A percentile compares a stretch with the other conserved stretches of the same genome.
Evolutionary conservation across 1,140 invertebrate genomes (phyloP).

Genomic region (Drosophila navojoa): DNA sequence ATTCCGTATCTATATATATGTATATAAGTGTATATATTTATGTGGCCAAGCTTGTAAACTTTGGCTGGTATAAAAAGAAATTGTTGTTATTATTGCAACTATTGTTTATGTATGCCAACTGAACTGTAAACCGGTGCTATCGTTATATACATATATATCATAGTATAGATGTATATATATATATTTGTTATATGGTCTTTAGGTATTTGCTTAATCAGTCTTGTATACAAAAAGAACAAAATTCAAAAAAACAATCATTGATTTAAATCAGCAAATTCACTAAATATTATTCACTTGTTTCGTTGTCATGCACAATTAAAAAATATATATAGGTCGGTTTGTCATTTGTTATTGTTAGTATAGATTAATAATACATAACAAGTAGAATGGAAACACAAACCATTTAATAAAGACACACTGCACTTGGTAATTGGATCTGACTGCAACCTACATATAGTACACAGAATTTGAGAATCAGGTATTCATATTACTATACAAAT

Average conservation of each 20-base stretch:
- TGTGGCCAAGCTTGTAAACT: slow-evolving; percentile 52
- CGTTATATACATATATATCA: neutral
- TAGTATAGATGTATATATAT: too few relatives aligned
- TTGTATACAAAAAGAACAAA: slow-evolving; percentile 65
- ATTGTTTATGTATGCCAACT: slow-evolving; percentile 26
- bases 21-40: slow-evolving; percentile 32
- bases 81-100: slow-evolving; percentile 49
- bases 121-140: slow-evolving; percentile 28
- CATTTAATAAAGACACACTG: slow-evolving; percentile 21
- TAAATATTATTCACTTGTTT: slow-evolving; percentile 44
- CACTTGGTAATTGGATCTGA: slow-evolving; percentile 25
- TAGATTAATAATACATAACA: slow-evolving; percentile 32
- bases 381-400: slow-evolving; percentile 15
- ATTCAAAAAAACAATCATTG: slow-evolving; percentile 15
- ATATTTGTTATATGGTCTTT: slow-evolving; percentile 16
- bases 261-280: slow-evolving; percentile 36
- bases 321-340: neutral
- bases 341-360: slow-evolving; percentile 10
- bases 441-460: slow-evolving; percentile 19
- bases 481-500: neutral
- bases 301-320: slow-evolving; percentile 39
- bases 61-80: slow-evolving; percentile 65
- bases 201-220: slow-evolving; percentile 77
- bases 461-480: slow-evolving; percentile 19
- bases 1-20: slow-evolving; percentile 18